Conservation (phyloP, 2,888 invertebrate genomes). For the Cepaea hortensis region DNA sequence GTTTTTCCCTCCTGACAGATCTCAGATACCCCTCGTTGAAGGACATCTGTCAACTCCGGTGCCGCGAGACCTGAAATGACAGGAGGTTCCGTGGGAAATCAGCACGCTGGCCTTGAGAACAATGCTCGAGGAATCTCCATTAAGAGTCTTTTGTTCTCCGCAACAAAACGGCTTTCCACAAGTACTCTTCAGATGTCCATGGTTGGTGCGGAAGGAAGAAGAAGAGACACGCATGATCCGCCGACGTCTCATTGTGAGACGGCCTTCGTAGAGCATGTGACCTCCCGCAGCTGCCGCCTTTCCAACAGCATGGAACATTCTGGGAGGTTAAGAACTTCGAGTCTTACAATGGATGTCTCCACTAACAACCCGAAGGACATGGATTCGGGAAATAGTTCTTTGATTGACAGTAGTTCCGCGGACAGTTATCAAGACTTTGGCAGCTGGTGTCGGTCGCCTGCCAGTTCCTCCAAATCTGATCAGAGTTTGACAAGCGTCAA, state of each 20-base stretch:
- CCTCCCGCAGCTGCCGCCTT: not conserved
- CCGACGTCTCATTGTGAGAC: not conserved
- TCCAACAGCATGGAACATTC: not conserved
- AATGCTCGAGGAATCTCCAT: not conserved
- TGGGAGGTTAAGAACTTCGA: conserved; percentile 25
- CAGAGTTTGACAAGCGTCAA: conserved; percentile 15
- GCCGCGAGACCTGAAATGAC: conserved; percentile 4
- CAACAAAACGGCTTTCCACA: not conserved
- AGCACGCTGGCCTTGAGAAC: not conserved
- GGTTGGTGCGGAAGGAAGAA: not conserved
- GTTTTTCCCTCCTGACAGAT: not conserved
- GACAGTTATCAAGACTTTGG: conserved; percentile 30
- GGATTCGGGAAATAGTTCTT: conserved; percentile 43
- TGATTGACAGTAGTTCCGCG: conserved; percentile 30
- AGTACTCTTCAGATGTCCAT: conserved; percentile 4
- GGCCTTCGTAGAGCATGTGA: not conserved
- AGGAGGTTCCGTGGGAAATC: not conserved
- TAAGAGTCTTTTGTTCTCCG: conserved; percentile 6
- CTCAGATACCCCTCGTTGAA: not conserved
- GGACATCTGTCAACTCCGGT: not conserved
- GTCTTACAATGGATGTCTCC: conserved; percentile 36
- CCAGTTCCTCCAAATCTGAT: conserved; percentile 30
- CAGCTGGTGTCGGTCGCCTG: conserved; percentile 5
- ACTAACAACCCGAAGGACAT: conserved; percentile 7
- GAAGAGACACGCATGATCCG: conserved; percentile 11